Evolutionary conservation across 2,797 vertebrate species (phyloP).

Genomic region (Arrhamphus sclerolepis): DNA sequence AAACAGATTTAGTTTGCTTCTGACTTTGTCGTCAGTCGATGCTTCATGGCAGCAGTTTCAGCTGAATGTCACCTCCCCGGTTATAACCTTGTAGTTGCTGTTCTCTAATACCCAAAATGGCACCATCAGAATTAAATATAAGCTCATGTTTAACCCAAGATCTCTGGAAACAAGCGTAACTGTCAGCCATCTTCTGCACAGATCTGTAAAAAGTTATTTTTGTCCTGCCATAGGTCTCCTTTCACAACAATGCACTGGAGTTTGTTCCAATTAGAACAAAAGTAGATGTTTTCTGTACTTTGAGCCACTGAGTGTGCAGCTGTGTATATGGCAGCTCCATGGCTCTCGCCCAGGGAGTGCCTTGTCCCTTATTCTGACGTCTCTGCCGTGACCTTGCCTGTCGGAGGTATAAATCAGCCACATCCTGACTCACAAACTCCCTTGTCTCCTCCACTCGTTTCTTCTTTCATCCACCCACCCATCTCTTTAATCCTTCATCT

Average conservation of each 20-base stretch:
- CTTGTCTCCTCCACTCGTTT: conserved; percentile 38
- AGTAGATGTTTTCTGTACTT: conserved; percentile 19
- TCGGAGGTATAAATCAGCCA: conserved; percentile 68
- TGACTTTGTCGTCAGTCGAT: too few relatives aligned
- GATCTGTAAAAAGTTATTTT: background rate
- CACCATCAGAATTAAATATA: too few relatives aligned
- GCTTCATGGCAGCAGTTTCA: too few relatives aligned
- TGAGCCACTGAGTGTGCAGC: conserved; percentile 40
- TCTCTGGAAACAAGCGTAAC: too few relatives aligned
- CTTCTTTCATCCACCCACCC: conserved; percentile 54
- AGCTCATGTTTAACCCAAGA: too few relatives aligned
- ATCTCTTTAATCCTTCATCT: conserved; percentile 30
- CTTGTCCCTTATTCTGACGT: conserved; percentile 54
- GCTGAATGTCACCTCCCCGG: too few relatives aligned
- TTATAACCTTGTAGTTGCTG: too few relatives aligned
- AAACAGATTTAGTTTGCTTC: too few relatives aligned
- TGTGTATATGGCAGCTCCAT: conserved; percentile 44
- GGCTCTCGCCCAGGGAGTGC: conserved; percentile 64
- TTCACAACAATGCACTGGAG: background rate
- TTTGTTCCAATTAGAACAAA: conserved; percentile 1
- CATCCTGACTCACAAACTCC: conserved; percentile 63
- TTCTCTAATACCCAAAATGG: too few relatives aligned
- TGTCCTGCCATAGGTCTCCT: background rate
- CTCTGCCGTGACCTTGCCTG: conserved; percentile 58
- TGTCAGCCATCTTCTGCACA: too few relatives aligned